These are phyloP conservation scores for Pempheris klunzingeri DNA, from an alignment of 2,797 vertebrate species.

Conservation along the genomic window DNA sequence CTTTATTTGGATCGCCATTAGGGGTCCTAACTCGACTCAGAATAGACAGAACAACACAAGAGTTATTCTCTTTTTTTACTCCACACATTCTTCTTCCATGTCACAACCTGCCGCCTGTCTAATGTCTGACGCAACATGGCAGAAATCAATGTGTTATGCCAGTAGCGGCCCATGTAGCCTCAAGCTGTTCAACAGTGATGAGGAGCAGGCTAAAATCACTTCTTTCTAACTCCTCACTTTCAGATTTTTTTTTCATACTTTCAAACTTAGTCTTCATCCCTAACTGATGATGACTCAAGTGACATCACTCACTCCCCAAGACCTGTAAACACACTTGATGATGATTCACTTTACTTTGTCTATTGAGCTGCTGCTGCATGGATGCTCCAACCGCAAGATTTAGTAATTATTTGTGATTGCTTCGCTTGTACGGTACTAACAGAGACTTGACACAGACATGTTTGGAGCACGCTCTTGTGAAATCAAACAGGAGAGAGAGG, in stretches of 20 bases:
- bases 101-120: not conserved
- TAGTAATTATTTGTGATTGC: not conserved
- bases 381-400: not conserved
- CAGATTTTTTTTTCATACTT: too few relatives aligned
- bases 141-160: not conserved
- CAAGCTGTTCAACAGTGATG: too few relatives aligned
- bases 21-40: too few relatives aligned
- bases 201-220: too few relatives aligned
- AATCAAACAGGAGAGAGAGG: not conserved
- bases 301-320: too few relatives aligned
- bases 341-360: not conserved
- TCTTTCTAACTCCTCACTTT: too few relatives aligned
- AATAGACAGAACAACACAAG: not conserved
- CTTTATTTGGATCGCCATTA: too few relatives aligned
- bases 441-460: not conserved
- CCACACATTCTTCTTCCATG: not conserved
- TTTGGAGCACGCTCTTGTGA: not conserved
- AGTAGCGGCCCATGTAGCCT: not conserved
- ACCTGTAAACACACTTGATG: not conserved
- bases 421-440: not conserved
- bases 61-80: not conserved
- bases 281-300: too few relatives aligned
- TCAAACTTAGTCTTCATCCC: too few relatives aligned
- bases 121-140: too few relatives aligned
- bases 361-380: not conserved